Evolutionary conservation across 2,888 invertebrate species (phyloP).

Genomic region (Vandiemenella viatica): DNA sequence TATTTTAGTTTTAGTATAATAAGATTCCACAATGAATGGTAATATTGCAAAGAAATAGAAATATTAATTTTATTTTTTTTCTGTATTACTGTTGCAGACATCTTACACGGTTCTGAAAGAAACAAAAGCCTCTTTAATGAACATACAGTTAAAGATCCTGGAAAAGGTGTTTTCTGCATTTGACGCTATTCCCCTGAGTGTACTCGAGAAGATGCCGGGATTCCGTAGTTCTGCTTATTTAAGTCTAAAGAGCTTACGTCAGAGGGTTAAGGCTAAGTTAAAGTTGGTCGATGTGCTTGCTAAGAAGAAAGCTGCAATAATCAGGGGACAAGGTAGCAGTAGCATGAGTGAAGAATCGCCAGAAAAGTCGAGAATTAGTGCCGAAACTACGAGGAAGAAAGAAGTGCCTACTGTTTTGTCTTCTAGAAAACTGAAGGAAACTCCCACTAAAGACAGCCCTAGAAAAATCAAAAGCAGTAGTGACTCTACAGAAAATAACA

Average conservation of each 20-base stretch:
- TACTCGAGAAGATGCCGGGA: conserved; percentile 43
- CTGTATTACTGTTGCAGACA: background rate
- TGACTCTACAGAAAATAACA: too few relatives aligned
- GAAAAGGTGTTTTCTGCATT: conserved; percentile 47
- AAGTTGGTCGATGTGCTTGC: conserved; percentile 28
- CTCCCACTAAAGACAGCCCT: too few relatives aligned
- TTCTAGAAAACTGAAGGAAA: too few relatives aligned
- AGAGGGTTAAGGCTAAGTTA: conserved; percentile 40
- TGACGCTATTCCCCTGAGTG: conserved; percentile 44
- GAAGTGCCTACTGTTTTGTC: too few relatives aligned
- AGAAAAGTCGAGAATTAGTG: background rate
- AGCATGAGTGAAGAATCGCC: background rate
- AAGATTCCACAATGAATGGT: too few relatives aligned
- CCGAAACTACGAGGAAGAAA: too few relatives aligned
- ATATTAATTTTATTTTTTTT: too few relatives aligned
- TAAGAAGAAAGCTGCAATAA: conserved; percentile 18
- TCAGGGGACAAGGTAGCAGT: background rate
- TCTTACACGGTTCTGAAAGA: background rate
- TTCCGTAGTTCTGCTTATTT: conserved; percentile 40
- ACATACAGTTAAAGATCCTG: conserved; percentile 25
- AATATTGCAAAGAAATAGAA: too few relatives aligned
- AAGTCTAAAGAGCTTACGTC: conserved; percentile 32
- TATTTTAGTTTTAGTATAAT: too few relatives aligned
- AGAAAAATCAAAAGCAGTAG: too few relatives aligned
- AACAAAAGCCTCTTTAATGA: background rate